These are phyloP conservation scores for Synanceia verrucosa DNA, from an alignment of 2,797 vertebrate genomes.

Conservation along the genomic window DNA sequence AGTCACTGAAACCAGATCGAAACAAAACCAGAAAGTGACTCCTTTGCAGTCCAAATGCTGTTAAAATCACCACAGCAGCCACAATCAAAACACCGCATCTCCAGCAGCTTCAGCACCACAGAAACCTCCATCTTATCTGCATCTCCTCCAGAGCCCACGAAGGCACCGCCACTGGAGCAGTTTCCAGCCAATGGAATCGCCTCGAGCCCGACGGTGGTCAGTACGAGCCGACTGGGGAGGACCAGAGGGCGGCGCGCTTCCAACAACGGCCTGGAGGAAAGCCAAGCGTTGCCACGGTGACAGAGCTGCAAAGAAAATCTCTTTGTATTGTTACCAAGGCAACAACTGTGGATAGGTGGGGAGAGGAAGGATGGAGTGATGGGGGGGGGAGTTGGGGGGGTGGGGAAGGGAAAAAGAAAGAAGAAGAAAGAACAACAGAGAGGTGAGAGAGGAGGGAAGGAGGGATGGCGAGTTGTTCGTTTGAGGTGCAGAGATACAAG, in stretches of 20 bases:
- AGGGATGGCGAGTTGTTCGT: conserved; percentile 20
- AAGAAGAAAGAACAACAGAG: conserved; percentile 7
- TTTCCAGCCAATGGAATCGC: conserved; percentile 13
- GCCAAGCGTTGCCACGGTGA: conserved; percentile 85
- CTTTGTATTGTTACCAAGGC: conserved; percentile 88
- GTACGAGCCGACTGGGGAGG: conserved; percentile 31
- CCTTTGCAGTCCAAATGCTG: not conserved
- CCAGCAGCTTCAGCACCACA: conserved; percentile 8
- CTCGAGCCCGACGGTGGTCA: conserved; percentile 37
- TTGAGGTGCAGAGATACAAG: conserved; percentile 28
- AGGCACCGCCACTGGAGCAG: conserved; percentile 16
- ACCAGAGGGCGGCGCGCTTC: conserved; percentile 53
- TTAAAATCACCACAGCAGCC: conserved; percentile 14
- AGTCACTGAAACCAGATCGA: not conserved
- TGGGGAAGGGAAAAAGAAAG: not conserved
- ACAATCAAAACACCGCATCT: conserved; percentile 16
- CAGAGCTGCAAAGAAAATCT: conserved; percentile 82
- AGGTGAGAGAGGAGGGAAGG: conserved; percentile 10
- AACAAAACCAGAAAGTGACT: not conserved
- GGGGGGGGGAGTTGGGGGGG: not conserved
- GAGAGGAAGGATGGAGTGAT: conserved; percentile 31
- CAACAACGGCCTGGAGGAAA: conserved; percentile 80
- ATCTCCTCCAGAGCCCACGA: conserved; percentile 6
- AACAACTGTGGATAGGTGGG: conserved; percentile 81
- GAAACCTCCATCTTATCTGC: conserved; percentile 7